Conservation (phyloP, 2,797 vertebrate species). For the Spatula clypeata region DNA sequence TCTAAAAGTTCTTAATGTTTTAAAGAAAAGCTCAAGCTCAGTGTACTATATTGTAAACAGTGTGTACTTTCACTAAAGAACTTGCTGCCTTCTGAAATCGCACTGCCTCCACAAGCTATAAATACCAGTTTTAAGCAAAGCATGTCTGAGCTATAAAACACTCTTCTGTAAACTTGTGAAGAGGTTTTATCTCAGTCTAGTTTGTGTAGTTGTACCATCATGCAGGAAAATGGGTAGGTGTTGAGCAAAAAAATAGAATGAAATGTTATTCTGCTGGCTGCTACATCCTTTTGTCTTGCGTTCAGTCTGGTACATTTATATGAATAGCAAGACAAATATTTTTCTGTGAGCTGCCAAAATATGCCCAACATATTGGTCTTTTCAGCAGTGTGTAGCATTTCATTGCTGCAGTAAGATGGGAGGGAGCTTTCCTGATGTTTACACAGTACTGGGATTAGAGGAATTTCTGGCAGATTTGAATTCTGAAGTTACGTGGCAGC, state of each 20-base stretch:
- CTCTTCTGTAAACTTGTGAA: conserved; percentile 18
- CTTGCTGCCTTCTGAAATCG: neutral
- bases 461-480: conserved; percentile 25
- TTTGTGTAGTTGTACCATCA: neutral
- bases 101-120: conserved; percentile 14
- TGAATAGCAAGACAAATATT: conserved; percentile 3
- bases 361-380: neutral
- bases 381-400: neutral
- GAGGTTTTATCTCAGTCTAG: conserved; percentile 12
- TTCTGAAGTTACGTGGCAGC: conserved; percentile 21
- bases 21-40: neutral
- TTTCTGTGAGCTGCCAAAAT: conserved; percentile 37
- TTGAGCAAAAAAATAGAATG: conserved; percentile 11
- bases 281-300: neutral
- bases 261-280: neutral
- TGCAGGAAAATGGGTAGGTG: conserved; percentile 4
- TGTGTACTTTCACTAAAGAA: neutral
- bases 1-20: neutral
- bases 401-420: neutral
- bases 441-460: neutral
- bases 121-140: conserved; percentile 52
- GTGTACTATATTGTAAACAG: neutral
- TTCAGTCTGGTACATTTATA: conserved; percentile 42
- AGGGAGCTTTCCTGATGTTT: conserved; percentile 18
- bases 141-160: conserved; percentile 41